A percentile compares a stretch with the other conserved stretches of the same genome.
phyloP scores from a whole-genome alignment of 2,113 vertebrate species.

The Xiphorhynchus elegans region DNA sequence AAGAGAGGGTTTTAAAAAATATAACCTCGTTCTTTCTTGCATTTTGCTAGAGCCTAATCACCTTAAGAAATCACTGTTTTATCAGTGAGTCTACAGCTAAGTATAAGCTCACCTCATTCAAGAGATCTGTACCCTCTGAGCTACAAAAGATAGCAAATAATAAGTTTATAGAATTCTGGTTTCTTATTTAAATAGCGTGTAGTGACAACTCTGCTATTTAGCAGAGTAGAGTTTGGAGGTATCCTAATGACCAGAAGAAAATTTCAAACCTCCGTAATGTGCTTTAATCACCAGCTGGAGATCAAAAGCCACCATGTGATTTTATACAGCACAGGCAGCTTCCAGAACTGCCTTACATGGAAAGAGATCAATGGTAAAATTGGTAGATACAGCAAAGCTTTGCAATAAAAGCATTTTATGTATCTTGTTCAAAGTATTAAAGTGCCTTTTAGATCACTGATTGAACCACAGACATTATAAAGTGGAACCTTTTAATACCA shows the following conservation, averaged over 20 bases:
- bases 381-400: constrained; percentile 77
- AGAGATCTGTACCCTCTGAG: background rate
- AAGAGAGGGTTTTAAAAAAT: background rate
- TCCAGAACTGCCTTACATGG: constrained; percentile 72
- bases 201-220: constrained; percentile 31
- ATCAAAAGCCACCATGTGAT: constrained; percentile 64
- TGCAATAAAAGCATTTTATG: constrained; percentile 81
- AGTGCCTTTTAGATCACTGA: constrained; percentile 85
- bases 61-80: background rate
- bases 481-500: constrained; percentile 83
- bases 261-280: constrained; percentile 49
- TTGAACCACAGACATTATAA: constrained; percentile 81
- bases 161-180: constrained; percentile 33
- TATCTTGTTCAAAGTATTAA: constrained; percentile 82
- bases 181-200: constrained; percentile 24
- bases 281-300: constrained; percentile 65
- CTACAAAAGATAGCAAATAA: background rate
- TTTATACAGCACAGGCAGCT: constrained; percentile 61
- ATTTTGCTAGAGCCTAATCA: constrained; percentile 26
- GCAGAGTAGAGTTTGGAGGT: constrained; percentile 27
- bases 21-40: background rate
- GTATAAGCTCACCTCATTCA: constrained; percentile 2
- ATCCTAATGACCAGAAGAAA: constrained; percentile 55
- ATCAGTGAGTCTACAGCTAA: background rate
- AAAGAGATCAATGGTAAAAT: constrained; percentile 77